A percentile compares a stretch with the other conserved stretches of the same genome.
Evolutionary conservation across 2,797 vertebrate species (phyloP).

Genomic region (Pangasius macronema): DNA sequence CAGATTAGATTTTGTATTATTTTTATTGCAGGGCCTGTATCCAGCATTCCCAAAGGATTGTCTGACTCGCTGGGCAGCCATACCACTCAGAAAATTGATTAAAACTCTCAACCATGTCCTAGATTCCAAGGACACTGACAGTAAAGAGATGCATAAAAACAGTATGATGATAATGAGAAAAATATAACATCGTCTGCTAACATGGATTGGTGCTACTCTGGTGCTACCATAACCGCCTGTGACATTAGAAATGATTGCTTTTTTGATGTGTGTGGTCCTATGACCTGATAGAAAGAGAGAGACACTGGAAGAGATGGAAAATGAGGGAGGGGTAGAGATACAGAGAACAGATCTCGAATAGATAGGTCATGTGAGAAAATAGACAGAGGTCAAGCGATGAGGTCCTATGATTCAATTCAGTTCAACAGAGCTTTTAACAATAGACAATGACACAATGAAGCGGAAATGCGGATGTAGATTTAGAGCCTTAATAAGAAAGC

Average conservation of each 20-base stretch:
- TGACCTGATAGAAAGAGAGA: slow-evolving; percentile 16
- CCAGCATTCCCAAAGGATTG: slow-evolving; percentile 63
- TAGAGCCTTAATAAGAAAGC: not conserved
- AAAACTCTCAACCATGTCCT: slow-evolving; percentile 77
- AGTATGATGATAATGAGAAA: slow-evolving; percentile 56
- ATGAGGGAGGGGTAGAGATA: slow-evolving; percentile 14
- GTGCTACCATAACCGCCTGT: slow-evolving; percentile 43
- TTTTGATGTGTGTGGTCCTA: slow-evolving; percentile 6
- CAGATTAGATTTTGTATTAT: slow-evolving; percentile 79
- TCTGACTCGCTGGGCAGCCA: slow-evolving; percentile 52
- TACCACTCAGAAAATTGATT: slow-evolving; percentile 77
- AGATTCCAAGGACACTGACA: slow-evolving; percentile 67
- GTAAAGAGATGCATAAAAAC: slow-evolving; percentile 63
- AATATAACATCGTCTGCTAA: slow-evolving; percentile 33
- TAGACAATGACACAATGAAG: not conserved
- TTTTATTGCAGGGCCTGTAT: slow-evolving; percentile 76
- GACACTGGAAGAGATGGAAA: not conserved
- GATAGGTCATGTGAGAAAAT: slow-evolving; percentile 27
- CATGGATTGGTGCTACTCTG: slow-evolving; percentile 8
- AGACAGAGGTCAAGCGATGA: slow-evolving; percentile 39
- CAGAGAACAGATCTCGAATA: slow-evolving; percentile 27
- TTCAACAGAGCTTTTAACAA: not conserved
- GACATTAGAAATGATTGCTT: slow-evolving; percentile 55
- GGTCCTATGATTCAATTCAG: slow-evolving; percentile 33
- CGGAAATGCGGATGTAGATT: not conserved